These are phyloP conservation scores for Megastigmus dorsalis DNA, from an alignment of 2,888 invertebrate genomes.

Conservation along the genomic window DNA sequence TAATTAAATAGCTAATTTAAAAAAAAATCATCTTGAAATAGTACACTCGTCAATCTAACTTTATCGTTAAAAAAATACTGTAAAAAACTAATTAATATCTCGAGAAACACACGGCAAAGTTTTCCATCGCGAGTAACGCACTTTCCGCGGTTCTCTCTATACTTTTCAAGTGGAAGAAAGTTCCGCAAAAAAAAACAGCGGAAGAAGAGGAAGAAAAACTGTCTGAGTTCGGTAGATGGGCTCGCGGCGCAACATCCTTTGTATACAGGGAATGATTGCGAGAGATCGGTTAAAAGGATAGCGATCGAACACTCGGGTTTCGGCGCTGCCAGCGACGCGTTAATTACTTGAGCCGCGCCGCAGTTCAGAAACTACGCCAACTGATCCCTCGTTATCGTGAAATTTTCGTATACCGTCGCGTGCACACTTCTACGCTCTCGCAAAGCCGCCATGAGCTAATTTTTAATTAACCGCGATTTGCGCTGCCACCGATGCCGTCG, in stretches of 20 bases:
- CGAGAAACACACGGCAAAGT: too few relatives aligned
- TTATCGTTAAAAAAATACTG: too few relatives aligned
- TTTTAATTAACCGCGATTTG: constrained; percentile 21
- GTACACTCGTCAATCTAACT: too few relatives aligned
- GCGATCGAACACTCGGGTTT: not conserved
- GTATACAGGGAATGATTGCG: not conserved
- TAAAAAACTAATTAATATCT: too few relatives aligned
- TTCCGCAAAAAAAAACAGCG: not conserved
- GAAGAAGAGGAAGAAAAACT: not conserved
- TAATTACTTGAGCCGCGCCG: not conserved
- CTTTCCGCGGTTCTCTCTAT: too few relatives aligned
- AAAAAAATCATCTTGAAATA: too few relatives aligned
- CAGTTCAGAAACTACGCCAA: not conserved
- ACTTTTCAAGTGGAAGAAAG: too few relatives aligned
- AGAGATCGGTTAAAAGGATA: not conserved
- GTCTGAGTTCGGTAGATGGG: not conserved
- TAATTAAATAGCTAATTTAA: too few relatives aligned
- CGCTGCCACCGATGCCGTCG: too few relatives aligned
- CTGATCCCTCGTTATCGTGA: constrained; percentile 21
- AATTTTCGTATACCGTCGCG: not conserved
- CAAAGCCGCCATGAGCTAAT: constrained; percentile 8
- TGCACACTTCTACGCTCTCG: not conserved
- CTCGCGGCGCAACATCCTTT: not conserved
- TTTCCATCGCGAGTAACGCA: too few relatives aligned
- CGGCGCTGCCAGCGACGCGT: not conserved